Evolutionary conservation across 2,888 invertebrate species (phyloP).

Genomic region (Crematogaster levior): DNA sequence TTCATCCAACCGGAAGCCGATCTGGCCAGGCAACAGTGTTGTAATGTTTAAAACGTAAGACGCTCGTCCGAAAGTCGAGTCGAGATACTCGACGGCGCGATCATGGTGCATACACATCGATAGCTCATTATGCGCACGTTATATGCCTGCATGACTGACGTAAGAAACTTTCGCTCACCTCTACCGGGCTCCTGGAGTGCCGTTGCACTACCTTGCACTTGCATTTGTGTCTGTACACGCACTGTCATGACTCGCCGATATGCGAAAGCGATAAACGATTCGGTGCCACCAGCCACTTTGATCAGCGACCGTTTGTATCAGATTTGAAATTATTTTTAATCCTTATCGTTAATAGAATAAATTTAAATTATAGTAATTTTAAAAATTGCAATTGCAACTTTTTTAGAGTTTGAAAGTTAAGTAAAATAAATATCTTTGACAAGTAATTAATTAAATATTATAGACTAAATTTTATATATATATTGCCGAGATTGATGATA

Average conservation of each 20-base stretch:
- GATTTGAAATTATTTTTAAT: neutral
- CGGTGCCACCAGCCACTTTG: neutral
- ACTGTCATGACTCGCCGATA: constrained; percentile 14
- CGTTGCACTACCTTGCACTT: constrained; percentile 81
- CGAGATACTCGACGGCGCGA: constrained; percentile 30
- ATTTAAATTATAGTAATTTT: neutral
- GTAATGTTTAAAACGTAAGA: neutral
- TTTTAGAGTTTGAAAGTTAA: neutral
- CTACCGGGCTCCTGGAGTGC: constrained; percentile 65
- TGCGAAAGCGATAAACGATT: constrained; percentile 22
- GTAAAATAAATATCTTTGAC: neutral
- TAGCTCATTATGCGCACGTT: constrained; percentile 52
- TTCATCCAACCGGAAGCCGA: constrained; percentile 6
- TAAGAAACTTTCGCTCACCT: constrained; percentile 82
- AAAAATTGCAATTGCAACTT: neutral
- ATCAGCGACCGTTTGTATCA: neutral
- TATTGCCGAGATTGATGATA: neutral
- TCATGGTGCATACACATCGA: constrained; percentile 10
- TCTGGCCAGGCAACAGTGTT: neutral
- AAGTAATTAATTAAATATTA: neutral
- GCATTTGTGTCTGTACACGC: constrained; percentile 70
- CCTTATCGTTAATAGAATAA: neutral
- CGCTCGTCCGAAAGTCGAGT: constrained; percentile 22
- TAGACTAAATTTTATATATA: neutral
- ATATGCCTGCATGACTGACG: constrained; percentile 72